phyloP scores from a whole-genome alignment of 92 coral and sea anemone genomes.

The Desmophyllum pertusum region DNA sequence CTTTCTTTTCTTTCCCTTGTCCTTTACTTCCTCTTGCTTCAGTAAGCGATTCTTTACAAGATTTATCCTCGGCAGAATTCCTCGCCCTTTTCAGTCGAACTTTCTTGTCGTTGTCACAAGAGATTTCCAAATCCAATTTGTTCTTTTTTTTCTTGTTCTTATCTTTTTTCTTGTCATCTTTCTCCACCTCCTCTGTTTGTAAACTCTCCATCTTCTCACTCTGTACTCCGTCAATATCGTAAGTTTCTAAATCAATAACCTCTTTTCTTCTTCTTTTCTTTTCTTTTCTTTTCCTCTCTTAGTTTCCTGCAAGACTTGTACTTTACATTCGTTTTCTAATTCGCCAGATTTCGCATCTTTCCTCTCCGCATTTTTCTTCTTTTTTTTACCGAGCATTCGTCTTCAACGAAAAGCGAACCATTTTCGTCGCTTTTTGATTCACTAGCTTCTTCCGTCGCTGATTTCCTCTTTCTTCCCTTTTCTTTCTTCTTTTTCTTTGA shows the following conservation, averaged over 20 bases:
- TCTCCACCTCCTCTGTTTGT: neutral
- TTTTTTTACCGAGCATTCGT: slow-evolving; percentile 6
- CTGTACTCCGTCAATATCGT: slow-evolving; percentile 1
- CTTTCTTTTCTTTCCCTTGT: slow-evolving; percentile 13
- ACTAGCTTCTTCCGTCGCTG: neutral
- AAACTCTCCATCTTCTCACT: neutral
- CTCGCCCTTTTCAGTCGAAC: slow-evolving; percentile 19
- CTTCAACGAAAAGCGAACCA: neutral
- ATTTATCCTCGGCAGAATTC: neutral
- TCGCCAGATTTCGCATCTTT: neutral
- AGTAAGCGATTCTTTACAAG: neutral
- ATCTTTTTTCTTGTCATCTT: slow-evolving; percentile 5
- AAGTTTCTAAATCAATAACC: neutral
- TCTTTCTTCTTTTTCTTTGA: slow-evolving; percentile 32
- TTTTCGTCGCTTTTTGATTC: slow-evolving; percentile 5
- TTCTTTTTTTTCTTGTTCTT: slow-evolving; percentile 7
- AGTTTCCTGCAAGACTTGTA: neutral
- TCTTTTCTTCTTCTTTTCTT: slow-evolving; percentile 26
- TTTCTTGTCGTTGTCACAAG: neutral
- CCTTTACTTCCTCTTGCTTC: neutral
- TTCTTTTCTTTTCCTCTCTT: neutral
- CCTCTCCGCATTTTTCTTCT: slow-evolving; percentile 17
- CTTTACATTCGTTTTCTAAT: neutral
- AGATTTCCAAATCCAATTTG: neutral
- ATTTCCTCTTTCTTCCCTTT: slow-evolving; percentile 10